Conservation (phyloP, 2,888 invertebrate genomes). For the Gandaritis pyraliata region DNA sequence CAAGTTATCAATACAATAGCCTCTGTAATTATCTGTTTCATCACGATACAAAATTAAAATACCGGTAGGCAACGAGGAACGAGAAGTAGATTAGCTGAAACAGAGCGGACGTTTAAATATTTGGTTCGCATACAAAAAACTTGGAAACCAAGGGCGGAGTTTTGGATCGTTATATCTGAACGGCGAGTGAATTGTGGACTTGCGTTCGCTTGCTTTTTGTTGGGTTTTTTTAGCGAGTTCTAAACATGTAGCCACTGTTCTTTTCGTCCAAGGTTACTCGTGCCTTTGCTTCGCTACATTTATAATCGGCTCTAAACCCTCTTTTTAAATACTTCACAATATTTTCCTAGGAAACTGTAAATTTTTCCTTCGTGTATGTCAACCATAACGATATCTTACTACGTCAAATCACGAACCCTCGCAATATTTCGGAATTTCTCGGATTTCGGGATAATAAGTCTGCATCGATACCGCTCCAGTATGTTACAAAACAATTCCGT, state of each 20-base stretch:
- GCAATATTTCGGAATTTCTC: conserved; percentile 60
- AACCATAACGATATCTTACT: conserved; percentile 70
- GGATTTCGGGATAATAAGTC: conserved; percentile 44
- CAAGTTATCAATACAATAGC: conserved; percentile 62
- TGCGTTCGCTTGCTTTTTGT: conserved; percentile 70
- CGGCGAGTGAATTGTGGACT: conserved; percentile 64
- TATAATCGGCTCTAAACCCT: conserved; percentile 40
- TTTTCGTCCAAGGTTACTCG: conserved; percentile 73
- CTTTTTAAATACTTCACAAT: conserved; percentile 52
- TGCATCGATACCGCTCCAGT: conserved; percentile 40
- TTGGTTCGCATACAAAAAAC: conserved; percentile 57
- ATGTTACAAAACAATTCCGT: conserved; percentile 49
- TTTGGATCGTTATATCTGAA: conserved; percentile 73
- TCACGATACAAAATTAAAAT: conserved; percentile 47
- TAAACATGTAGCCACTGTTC: conserved; percentile 66
- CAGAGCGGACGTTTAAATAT: conserved; percentile 53
- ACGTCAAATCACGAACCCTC: conserved; percentile 69
- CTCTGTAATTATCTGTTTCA: conserved; percentile 63
- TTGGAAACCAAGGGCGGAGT: conserved; percentile 71
- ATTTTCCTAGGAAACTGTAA: conserved; percentile 69
- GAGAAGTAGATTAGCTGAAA: conserved; percentile 40
- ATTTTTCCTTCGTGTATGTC: conserved; percentile 71
- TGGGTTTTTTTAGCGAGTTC: conserved; percentile 62
- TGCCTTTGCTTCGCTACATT: conserved; percentile 39
- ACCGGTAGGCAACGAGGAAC: conserved; percentile 37